Base-by-base conservation (phyloP, 2,888 invertebrate genomes). In the Drosophila austrosaltans region DNA sequence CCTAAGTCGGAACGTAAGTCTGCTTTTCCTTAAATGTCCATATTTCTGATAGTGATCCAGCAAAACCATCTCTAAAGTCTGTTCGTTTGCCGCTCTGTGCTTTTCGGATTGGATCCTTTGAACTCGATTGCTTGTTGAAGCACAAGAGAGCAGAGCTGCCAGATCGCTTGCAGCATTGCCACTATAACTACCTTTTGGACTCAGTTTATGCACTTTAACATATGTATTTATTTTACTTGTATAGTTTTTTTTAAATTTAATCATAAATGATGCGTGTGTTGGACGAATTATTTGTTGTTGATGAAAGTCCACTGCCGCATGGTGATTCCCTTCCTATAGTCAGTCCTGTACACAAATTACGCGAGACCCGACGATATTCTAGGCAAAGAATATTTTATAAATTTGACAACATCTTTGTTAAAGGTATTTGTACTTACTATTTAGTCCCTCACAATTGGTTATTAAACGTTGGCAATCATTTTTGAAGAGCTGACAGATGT, bases 401-500 rank as follows among this genome's bases (percentile, higher is more conserved):
- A 48, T 48, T 48, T 22, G 20, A 32, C 4, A 36, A 36, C 0
- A 3, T 25, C 3, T 48, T 20, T 36, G 4, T 20, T 1, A 32
- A 32, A 32, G 10, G 1, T 7, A 10, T 20, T 56, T 25, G 8
- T 39, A 12, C 57, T 57, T 39, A 57, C 57, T 57, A 36, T 39
- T 57, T 1, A 22, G 6, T 39, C 22, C 12, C 22, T 40, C 56
- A 48, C 79, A 79, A n/a, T 61, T 69, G 32, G 44, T 53, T 32
- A 73, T 5, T n/a, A 44, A 16, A 0, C 73, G 76, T 2, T 66
- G 25, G 30, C 79, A 79, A 7, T 73, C 56, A 30, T 68, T 59
- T 6, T 3, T 16, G 12, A 66, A 67, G n/a, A 62, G 69, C 22
- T 69, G 59, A 53, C 79, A 79, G n/a, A 79, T 66, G 57, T 79